Evolutionary conservation across 2,888 invertebrate species (phyloP), one percentile per base, ranked within the genome.

Genomic region (Melangyna quadrimaculata): DNA sequence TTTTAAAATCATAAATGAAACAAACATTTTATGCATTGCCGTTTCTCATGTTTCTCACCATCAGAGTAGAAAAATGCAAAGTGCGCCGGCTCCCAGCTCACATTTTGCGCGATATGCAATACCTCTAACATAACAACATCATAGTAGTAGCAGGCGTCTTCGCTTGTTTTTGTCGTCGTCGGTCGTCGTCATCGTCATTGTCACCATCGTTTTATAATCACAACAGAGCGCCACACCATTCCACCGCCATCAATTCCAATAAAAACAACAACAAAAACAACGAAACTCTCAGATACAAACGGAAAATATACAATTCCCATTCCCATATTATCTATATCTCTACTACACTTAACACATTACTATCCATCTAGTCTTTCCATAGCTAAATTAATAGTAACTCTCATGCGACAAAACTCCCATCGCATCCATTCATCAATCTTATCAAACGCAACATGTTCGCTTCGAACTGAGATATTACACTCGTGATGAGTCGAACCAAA

Each of bases 71-170:
- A 43, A 77, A 77, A 72, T 86, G 81, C 86, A 77, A 80, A 86
- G 77, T 81, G 81, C 81, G 81, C 86, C 81, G 86, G 69, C 86
- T 86, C 81, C 86, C 81, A 81, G 69, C 86, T 86, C 81, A 78
- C 48, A 81, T 78, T 86, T 78, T 73, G 69, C 65, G 73, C 81
- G 73, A 81, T 70, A 86, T 81, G 73, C 63, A 78, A 81, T 63
- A 55, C 17, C 55, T 19, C n/a, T n/a, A n/a, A n/a, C n/a, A n/a
- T n/a, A n/a, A n/a, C n/a, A 45, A 35, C 57, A 74, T 19, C n/a
- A n/a, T n/a, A n/a, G n/a, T n/a, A 61, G 17, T 37, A 55, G 45
- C 75, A 71, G 71, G 55, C 65, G 45, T 63, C 57, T 57, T 57
- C 57, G 57, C 55, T 29, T 29, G 43, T 57, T 14, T 1, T 48